A percentile compares a stretch with the other conserved stretches of the same genome.
Conservation (phyloP, 2,113 vertebrate genomes). For the Rallus limicola region DNA sequence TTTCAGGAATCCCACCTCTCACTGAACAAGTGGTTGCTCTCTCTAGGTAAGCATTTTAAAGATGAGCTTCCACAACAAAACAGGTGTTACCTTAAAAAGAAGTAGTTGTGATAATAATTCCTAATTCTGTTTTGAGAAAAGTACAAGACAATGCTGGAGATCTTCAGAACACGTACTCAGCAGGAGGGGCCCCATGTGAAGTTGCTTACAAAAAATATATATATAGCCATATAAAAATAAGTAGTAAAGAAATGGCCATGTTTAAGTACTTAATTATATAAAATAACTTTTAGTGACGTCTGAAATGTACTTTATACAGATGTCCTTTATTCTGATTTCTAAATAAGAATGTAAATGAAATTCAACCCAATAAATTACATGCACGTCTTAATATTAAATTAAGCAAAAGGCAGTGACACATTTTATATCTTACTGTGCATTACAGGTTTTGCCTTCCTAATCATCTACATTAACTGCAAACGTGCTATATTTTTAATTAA, state of each 20-base stretch:
- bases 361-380: neutral
- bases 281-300: neutral
- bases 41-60: neutral
- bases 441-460: slow-evolving; percentile 33
- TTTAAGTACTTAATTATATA: neutral
- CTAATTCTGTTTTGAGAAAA: neutral
- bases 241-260: no score
- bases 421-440: neutral
- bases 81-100: neutral
- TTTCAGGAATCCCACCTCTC: neutral
- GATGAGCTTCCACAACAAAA: neutral
- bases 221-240: no score
- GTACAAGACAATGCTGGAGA: neutral
- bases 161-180: neutral
- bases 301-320: neutral
- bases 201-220: no score
- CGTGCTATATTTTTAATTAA: neutral
- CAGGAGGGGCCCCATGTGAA: neutral
- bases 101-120: neutral
- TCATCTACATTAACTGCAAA: slow-evolving; percentile 15
- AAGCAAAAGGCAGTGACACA: neutral
- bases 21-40: neutral
- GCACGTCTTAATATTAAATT: slow-evolving; percentile 14
- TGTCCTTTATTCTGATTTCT: neutral
- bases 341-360: slow-evolving; percentile 10